Conservation (phyloP, 2,888 invertebrate species). For the Tenthredo notha region DNA sequence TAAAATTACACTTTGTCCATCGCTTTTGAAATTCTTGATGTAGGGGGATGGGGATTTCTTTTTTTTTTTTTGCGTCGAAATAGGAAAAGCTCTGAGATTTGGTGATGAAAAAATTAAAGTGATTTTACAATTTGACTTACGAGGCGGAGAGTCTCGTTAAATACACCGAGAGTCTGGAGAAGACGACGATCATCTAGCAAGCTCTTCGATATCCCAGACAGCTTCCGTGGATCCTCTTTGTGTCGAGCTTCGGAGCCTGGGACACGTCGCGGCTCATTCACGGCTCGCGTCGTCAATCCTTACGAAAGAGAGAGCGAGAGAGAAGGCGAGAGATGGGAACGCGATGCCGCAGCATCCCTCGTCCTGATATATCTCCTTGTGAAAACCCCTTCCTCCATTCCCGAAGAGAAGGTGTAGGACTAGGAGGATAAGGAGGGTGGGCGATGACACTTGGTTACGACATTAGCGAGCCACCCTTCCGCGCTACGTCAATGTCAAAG, state of each 20-base stretch:
- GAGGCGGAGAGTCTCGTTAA: slow-evolving; percentile 24
- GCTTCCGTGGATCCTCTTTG: slow-evolving; percentile 34
- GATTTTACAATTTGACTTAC: slow-evolving; percentile 26
- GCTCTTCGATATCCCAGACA: slow-evolving; percentile 46
- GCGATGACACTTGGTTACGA: slow-evolving; percentile 73
- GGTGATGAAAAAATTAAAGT: not conserved
- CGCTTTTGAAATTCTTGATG: not conserved
- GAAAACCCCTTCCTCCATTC: slow-evolving; percentile 28
- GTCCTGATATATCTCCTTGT: slow-evolving; percentile 34
- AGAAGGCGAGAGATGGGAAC: slow-evolving; percentile 59
- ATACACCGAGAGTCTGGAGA: slow-evolving; percentile 34
- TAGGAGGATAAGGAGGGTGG: slow-evolving; percentile 62
- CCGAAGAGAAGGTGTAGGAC: slow-evolving; percentile 43
- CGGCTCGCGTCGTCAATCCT: slow-evolving; percentile 49
- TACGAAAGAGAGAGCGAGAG: slow-evolving; percentile 58
- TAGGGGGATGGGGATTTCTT: no score
- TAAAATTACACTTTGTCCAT: not conserved
- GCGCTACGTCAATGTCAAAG: slow-evolving; percentile 72
- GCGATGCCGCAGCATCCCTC: slow-evolving; percentile 24
- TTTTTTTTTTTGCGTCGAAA: not conserved
- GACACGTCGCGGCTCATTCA: slow-evolving; percentile 45
- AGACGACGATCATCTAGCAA: slow-evolving; percentile 47
- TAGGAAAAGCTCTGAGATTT: not conserved
- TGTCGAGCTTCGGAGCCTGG: slow-evolving; percentile 14
- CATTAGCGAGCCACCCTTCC: slow-evolving; percentile 71